Evolutionary conservation across 2,888 invertebrate species (phyloP).

Genomic region (Perithous albicinctus): DNA sequence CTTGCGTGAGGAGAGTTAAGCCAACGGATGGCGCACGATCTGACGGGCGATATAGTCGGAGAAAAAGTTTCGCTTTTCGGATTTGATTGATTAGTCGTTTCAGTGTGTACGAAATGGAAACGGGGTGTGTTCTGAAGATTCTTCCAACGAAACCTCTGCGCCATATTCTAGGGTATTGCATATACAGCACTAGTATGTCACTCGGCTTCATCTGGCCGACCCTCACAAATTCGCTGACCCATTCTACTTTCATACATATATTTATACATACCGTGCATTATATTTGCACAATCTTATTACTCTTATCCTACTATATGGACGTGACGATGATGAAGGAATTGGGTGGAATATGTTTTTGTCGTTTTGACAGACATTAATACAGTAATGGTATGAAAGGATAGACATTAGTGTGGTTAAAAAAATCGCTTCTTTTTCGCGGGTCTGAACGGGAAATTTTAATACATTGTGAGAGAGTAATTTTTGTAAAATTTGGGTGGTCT

Average conservation of each 20-base stretch:
- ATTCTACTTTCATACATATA: slow-evolving; percentile 58
- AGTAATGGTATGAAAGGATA: not conserved
- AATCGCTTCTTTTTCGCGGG: no score
- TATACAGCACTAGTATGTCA: slow-evolving; percentile 50
- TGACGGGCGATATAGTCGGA: slow-evolving; percentile 69
- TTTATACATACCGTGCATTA: slow-evolving; percentile 47
- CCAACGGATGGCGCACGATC: slow-evolving; percentile 44
- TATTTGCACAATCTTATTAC: slow-evolving; percentile 53
- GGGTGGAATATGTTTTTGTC: not conserved
- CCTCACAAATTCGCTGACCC: slow-evolving; percentile 62
- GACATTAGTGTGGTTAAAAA: no score
- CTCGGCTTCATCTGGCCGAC: slow-evolving; percentile 48
- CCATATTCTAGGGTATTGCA: not conserved
- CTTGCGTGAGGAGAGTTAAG: slow-evolving; percentile 53
- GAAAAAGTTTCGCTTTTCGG: slow-evolving; percentile 74
- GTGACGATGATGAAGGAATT: not conserved
- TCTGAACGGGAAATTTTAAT: no score
- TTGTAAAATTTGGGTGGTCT: no score
- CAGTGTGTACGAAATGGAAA: slow-evolving; percentile 61
- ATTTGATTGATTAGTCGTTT: slow-evolving; percentile 80
- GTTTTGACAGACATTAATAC: not conserved
- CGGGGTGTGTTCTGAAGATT: slow-evolving; percentile 47
- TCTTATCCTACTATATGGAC: slow-evolving; percentile 20
- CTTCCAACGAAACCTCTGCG: slow-evolving; percentile 23
- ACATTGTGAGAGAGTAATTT: no score